Conservation (phyloP, 2,797 vertebrate genomes). For the Lycodopsis pacificus region DNA sequence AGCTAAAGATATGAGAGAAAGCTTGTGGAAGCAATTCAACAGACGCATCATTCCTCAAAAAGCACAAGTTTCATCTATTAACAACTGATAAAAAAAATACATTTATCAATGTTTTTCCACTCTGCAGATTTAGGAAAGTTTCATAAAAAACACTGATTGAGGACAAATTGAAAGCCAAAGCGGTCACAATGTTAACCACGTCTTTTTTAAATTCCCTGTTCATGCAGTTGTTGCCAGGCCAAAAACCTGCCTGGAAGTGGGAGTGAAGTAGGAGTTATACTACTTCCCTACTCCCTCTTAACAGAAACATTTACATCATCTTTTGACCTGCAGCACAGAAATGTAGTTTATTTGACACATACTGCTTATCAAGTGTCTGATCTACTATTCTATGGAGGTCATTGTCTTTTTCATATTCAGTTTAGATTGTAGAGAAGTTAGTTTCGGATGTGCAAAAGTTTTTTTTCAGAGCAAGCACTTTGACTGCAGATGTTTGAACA, state of each 20-base stretch:
- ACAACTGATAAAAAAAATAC: background rate
- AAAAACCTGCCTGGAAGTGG: background rate
- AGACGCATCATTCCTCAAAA: fast-evolving
- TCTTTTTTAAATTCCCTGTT: background rate
- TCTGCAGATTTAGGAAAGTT: background rate
- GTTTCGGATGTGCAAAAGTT: background rate
- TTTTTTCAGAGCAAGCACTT: background rate
- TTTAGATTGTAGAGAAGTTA: background rate
- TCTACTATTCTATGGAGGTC: background rate
- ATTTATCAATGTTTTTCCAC: background rate
- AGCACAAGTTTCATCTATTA: slow-evolving; percentile 19
- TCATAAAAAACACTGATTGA: background rate
- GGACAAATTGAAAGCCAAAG: background rate
- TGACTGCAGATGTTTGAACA: background rate
- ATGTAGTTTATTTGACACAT: background rate
- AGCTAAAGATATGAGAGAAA: slow-evolving; percentile 72
- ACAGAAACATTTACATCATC: background rate
- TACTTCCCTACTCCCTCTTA: no score
- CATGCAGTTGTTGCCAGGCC: no score
- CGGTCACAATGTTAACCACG: background rate
- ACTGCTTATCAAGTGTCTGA: background rate
- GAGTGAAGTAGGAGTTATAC: no score
- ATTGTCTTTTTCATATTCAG: background rate
- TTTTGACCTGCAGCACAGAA: background rate
- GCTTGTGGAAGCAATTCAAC: slow-evolving; percentile 53